These are phyloP conservation scores for Ctenopoma multispine DNA, from an alignment of 2,797 vertebrate species.

Conservation along the genomic window DNA sequence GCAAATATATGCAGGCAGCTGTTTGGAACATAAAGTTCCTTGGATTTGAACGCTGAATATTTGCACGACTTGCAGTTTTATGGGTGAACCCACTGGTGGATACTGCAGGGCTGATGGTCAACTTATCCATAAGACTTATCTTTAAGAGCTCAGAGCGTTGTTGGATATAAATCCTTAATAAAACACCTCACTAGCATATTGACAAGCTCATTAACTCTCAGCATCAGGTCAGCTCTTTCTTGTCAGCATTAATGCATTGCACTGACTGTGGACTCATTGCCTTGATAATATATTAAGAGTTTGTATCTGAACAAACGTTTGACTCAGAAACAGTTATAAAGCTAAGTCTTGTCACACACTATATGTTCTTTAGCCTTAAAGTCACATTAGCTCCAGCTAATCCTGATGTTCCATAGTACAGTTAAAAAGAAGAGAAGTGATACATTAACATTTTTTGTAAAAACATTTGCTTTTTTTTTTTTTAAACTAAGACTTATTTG, in stretches of 20 bases:
- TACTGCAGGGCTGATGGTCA: conserved; percentile 4
- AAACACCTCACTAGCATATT: conserved; percentile 32
- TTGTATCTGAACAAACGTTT: neutral
- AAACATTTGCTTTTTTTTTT: too few relatives aligned
- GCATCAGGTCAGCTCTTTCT: conserved; percentile 18
- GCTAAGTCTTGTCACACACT: neutral
- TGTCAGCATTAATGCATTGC: conserved; percentile 5
- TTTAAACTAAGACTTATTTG: too few relatives aligned
- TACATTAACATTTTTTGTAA: too few relatives aligned
- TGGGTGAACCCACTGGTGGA: neutral
- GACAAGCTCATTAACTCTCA: conserved; percentile 37
- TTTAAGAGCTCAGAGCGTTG: conserved; percentile 22
- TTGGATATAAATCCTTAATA: conserved; percentile 37
- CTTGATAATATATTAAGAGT: neutral
- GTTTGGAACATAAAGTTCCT: neutral
- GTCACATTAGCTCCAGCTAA: too few relatives aligned
- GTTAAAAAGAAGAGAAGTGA: too few relatives aligned
- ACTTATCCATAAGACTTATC: conserved; percentile 11
- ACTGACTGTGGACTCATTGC: conserved; percentile 15
- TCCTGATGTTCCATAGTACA: too few relatives aligned
- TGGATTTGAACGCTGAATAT: neutral
- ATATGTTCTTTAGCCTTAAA: too few relatives aligned
- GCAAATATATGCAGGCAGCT: neutral
- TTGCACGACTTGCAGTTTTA: conserved; percentile 8
- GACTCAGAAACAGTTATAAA: too few relatives aligned